Evolutionary conservation across 1,140 invertebrate species (phyloP), one percentile per base, ranked within the genome.

Genomic region (Brachystomella parvula): DNA sequence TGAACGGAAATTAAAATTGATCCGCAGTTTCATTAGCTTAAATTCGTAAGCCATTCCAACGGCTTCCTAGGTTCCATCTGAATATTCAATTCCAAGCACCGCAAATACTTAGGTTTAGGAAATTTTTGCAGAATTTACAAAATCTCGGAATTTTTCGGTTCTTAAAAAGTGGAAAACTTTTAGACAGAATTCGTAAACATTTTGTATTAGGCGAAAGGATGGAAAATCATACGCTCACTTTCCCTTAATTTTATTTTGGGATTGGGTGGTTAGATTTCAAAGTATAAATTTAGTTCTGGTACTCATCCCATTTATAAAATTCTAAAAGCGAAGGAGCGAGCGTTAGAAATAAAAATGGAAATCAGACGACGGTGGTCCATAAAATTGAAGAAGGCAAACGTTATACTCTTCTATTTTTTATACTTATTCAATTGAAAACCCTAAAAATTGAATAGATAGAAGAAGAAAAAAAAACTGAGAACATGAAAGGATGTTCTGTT

Each of bases 311-410:
- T 6, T 53, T 26, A 26, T 24, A 53, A 9, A 17, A 26, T 26
- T 6, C 24, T 24, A 12, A 6, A 53, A 53, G 12, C 24, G 9
- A 28, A 57, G 12, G 32, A 47, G 26, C 32, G 26, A 21, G 39
- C 2, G 35, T 44, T 2, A 32, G 35, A 24, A 33, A 24, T n/a
- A 15, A 31, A 60, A 33, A 57, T 28, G 26, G 3, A 35, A 35
- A 65, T 30, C 39, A 47, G 33, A 65, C 28, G 64, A 60, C 57
- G 64, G 47, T 56, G 64, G 56, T 60, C 64, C 64, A 59, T 65
- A 60, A 60, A 59, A 65, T 44, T 39, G n/a, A 32, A 29, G 47
- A 44, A 44, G 61, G 61, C 61, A 35, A 1, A n/a, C n/a, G n/a
- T n/a, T n/a, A n/a, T n/a, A n/a, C n/a, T n/a, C n/a, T n/a, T n/a